Evolutionary conservation across 1,140 invertebrate species (phyloP), one percentile per base, ranked within the genome.

Genomic region (Drosophila ananassae): DNA sequence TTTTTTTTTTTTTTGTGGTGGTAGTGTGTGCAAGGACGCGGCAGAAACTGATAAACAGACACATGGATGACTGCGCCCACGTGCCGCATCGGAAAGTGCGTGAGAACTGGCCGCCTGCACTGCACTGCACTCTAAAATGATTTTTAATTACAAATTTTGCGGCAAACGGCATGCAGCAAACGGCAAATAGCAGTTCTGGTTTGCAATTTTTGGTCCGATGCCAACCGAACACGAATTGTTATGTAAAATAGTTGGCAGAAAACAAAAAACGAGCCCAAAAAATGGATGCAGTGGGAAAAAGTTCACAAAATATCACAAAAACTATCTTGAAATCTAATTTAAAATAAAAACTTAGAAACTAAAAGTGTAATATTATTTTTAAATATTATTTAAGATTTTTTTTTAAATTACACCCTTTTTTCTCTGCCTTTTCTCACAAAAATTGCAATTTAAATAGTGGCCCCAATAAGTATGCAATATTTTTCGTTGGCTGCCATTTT

Each of bases 21-120:
- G n/a, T 17, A 12, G 41, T 56, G 46, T 85, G 81, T 77, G 82
- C 78, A 85, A 89, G 82, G 83, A 87, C 78, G 66, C 78, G 72
- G 82, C 64, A 87, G 72, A 32, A 74, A 48, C 81, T 81, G 81
- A 85, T 87, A 85, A 85, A 85, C 82, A 69, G 58, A 75, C 62
- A 59, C 58, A 78, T 74, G 73, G 78, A 71, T 82, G 69, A 73
- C 66, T 85, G 82, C 78, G 32, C 39, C 74, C 82, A 85, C 82
- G 78, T 85, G 78, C 78, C 82, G 78, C 83, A 87, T 87, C 64
- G 78, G 59, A 85, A 81, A 85, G 77, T 87, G 81, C 82, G 81
- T 85, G 79, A 48, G 74, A 80, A 57, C 71, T 80, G 34, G 0
- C 52, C 59, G 10, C 21, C 39, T 32, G 30, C 37, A 30, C 28